Evolutionary conservation across 2,113 vertebrate species (phyloP).

Genomic region (Sclerurus mexicanus): DNA sequence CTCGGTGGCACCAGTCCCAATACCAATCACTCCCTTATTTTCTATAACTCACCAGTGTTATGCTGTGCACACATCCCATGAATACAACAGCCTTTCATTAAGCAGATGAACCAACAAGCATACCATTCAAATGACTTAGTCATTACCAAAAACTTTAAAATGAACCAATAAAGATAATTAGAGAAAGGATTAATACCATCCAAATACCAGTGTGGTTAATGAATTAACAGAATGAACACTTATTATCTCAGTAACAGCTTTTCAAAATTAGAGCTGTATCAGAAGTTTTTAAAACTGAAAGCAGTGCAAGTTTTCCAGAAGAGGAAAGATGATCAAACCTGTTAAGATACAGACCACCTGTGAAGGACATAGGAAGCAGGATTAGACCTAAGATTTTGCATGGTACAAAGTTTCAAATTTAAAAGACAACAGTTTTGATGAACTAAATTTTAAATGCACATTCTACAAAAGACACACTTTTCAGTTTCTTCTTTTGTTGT

Average conservation of each 20-base stretch:
- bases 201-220: neutral
- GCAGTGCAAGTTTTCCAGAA: neutral
- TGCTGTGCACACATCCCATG: neutral
- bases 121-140: neutral
- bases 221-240: neutral
- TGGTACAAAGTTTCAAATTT: neutral
- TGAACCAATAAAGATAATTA: neutral
- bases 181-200: neutral
- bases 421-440: neutral
- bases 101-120: neutral
- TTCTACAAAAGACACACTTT: neutral
- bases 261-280: neutral
- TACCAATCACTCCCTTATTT: rapidly evolving
- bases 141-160: neutral
- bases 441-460: neutral
- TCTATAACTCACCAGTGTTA: neutral
- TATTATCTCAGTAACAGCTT: neutral
- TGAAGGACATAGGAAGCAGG: neutral
- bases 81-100: neutral
- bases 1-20: neutral
- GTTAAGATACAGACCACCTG: neutral
- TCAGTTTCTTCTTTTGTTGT: neutral
- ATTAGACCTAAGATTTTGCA: neutral
- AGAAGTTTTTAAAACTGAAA: neutral
- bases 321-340: neutral